Evolutionary conservation across 2,888 invertebrate genomes (phyloP), one percentile per base, ranked within the genome.

Genomic region (Pristionchus fissidentatus): DNA sequence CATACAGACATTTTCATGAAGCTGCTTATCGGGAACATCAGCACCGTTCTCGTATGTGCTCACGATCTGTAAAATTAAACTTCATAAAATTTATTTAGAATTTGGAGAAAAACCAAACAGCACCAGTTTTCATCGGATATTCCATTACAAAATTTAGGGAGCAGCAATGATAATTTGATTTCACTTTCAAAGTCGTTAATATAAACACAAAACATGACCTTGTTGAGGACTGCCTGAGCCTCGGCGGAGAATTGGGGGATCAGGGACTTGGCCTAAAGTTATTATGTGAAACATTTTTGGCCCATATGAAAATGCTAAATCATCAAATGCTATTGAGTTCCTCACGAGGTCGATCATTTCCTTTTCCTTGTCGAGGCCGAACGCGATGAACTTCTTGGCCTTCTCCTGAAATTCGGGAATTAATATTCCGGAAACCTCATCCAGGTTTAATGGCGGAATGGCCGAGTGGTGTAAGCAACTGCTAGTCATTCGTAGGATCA

Each of bases 41-140:
- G 78, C 41, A 70, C 85, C 85, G 57, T 57, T 80, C 35, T 85
- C 85, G 79, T 60, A 85, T 22, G 77, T 46, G 52, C 22, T 29
- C 32, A 85, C 60, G 49, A 85, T 80, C 66, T 83, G 32, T 13
- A 70, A 70, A 41, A 3, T 70, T 41, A 1, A 70, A 41, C 38
- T 70, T 70, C 26, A 19, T n/a, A n/a, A n/a, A n/a, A n/a, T n/a
- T n/a, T n/a, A n/a, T n/a, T n/a, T n/a, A n/a, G n/a, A n/a, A n/a
- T n/a, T n/a, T n/a, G n/a, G n/a, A n/a, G n/a, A n/a, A n/a, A n/a
- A n/a, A n/a, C n/a, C n/a, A n/a, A n/a, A n/a, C n/a, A n/a, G n/a
- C n/a, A n/a, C n/a, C n/a, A n/a, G n/a, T n/a, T n/a, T n/a, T n/a
- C n/a, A n/a, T n/a, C n/a, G n/a, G n/a, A n/a, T n/a, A n/a, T n/a